Conservation (phyloP, 53 echinoderm and acorn worm genomes). For the Luidia sarsii region DNA sequence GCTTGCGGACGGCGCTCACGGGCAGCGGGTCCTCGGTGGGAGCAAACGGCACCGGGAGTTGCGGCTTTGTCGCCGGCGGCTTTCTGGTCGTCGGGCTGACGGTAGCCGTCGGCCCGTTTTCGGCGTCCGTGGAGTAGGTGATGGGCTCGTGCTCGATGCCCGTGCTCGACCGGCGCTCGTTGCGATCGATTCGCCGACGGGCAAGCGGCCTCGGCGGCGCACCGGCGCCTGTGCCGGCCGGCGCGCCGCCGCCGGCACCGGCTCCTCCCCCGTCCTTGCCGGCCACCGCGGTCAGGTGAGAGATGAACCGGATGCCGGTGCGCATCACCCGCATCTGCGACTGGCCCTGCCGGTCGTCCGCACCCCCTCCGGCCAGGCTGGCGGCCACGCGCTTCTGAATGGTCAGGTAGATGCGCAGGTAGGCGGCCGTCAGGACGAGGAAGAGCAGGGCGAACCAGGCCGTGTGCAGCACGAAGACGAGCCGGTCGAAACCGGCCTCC, state of each 20-base stretch:
- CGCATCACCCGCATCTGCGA: constrained; percentile 24
- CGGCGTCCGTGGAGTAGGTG: background rate
- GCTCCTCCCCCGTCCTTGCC: constrained; percentile 1
- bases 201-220: background rate
- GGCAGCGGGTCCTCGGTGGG: background rate
- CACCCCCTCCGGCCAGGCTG: background rate
- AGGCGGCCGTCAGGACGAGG: constrained; percentile 9
- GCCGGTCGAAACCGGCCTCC: background rate
- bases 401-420: constrained; percentile 36
- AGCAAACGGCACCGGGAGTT: too few species aligned
- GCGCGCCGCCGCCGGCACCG: background rate
- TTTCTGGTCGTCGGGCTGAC: background rate
- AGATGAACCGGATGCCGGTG: constrained; percentile 36
- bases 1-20: background rate
- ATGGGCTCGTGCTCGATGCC: background rate
- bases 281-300: constrained; percentile 9
- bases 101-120: background rate
- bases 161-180: background rate
- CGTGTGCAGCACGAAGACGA: constrained; percentile 14
- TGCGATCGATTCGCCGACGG: background rate
- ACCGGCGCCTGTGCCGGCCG: background rate
- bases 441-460: constrained; percentile 24
- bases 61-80: too few species aligned
- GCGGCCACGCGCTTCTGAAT: constrained; percentile 30
- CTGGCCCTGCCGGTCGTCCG: background rate